Percentiles rank a stretch among this genome's conserved stretches.
phyloP scores from a whole-genome alignment of 2,797 vertebrate species.

The Prunella strophiata region DNA sequence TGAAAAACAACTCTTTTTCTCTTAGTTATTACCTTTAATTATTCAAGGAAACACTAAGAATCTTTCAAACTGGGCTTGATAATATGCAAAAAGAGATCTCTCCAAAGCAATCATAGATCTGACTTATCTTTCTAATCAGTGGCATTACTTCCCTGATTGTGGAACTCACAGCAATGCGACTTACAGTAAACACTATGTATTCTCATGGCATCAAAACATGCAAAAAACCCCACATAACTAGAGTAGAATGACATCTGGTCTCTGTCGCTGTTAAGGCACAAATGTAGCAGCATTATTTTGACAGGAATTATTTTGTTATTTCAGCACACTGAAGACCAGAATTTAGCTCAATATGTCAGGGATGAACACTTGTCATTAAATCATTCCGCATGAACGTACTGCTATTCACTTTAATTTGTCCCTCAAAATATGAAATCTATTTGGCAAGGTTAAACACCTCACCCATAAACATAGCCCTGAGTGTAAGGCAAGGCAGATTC shows the following conservation, averaged over 20 bases:
- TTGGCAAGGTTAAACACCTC: conserved; percentile 11
- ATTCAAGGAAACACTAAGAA: neutral
- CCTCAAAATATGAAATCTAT: neutral
- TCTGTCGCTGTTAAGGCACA: neutral
- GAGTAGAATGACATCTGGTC: neutral
- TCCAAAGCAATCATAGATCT: neutral
- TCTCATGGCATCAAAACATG: neutral
- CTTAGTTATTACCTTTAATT: neutral
- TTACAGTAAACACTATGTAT: neutral
- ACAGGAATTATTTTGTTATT: neutral
- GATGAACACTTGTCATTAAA: neutral
- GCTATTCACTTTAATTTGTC: neutral
- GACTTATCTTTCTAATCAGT: neutral
- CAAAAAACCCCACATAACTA: neutral
- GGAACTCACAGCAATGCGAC: neutral
- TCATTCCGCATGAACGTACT: neutral
- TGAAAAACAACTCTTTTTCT: neutral
- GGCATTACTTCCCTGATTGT: neutral
- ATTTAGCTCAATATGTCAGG: neutral
- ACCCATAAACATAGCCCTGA: neutral
- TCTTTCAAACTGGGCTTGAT: neutral
- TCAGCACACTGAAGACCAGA: neutral
- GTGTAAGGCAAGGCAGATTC: neutral
- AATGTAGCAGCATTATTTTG: neutral
- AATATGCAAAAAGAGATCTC: neutral